phyloP scores from a whole-genome alignment of 2,113 vertebrate genomes.

The Erpornis zantholeuca region DNA sequence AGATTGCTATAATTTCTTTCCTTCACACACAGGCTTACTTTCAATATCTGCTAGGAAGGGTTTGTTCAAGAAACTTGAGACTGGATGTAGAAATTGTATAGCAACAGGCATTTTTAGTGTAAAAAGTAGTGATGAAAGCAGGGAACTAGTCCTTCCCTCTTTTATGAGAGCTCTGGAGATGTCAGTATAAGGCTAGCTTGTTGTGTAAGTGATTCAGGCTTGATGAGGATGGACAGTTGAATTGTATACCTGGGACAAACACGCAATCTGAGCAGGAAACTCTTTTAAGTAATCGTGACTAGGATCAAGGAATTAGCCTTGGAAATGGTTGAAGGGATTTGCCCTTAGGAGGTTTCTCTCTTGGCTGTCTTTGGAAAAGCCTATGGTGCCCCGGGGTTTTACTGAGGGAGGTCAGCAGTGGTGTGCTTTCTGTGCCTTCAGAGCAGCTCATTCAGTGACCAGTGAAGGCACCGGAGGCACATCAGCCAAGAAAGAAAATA shows the following conservation, averaged over 20 bases:
- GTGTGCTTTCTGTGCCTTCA: not conserved
- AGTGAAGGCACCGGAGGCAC: not conserved
- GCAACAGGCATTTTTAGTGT: not conserved
- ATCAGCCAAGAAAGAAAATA: constrained; percentile 24
- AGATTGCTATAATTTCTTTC: not conserved
- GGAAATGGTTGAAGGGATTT: not conserved
- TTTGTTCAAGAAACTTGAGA: not conserved
- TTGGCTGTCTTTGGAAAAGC: not conserved
- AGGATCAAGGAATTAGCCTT: not conserved
- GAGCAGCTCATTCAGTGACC: not conserved
- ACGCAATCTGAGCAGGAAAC: not conserved
- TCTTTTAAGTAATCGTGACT: not conserved
- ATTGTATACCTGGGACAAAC: not conserved
- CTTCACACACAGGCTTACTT: not conserved
- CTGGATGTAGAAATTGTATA: not conserved
- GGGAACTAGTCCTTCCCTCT: not conserved
- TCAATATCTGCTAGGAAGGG: not conserved
- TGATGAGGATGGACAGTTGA: not conserved
- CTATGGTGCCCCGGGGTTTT: not conserved
- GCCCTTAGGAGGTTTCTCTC: not conserved
- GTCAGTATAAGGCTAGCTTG: not conserved
- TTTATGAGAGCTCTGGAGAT: not conserved
- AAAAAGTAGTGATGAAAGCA: not conserved
- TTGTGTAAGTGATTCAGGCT: not conserved
- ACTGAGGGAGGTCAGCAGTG: not conserved